Evolutionary conservation across 1,140 invertebrate species (phyloP), one percentile per base, ranked within the genome.

Genomic region (Propsilocerus akamusi): DNA sequence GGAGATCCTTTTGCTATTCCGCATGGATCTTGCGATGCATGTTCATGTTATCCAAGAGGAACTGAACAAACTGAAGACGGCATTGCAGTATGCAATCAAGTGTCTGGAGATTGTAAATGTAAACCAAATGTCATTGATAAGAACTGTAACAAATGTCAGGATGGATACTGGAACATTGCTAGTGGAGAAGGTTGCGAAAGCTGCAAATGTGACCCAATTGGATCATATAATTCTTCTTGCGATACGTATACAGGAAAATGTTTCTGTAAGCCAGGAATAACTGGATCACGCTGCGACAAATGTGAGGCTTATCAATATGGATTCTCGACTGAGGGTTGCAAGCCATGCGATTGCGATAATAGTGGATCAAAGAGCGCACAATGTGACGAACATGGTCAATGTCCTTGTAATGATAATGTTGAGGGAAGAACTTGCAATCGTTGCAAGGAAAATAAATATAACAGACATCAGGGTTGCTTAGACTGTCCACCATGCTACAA

Each of bases 401-500:
- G 91, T 70, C 82, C 79, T 2, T 96, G 91, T 65, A 75, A 86
- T 46, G 78, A 86, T 47, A 94, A 94, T 61, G 90, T 95, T 1
- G 90, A 93, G 66, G 91, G 91, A 8, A 64, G 82, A 50, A 72
- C 76, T n/a, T 97, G 92, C 61, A 86, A 97, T 59, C 76, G 85
- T 24, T 97, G 92, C 62, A 90, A 90, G 65, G 88, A 94, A 59
- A 95, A 96, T 61, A 94, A 90, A 61, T 81, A 81, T 57, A 81
- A 90, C 60, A 72, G 87, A 25, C 81, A 89, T 55, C 75, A 76
- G 32, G 88, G 86, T 11, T 95, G 90, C 59, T 67, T 86, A 49
- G 83, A 94, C 59, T 97, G 93, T 67, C 89, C 90, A 0, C 73
- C 82, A 14, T 97, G 93, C 62, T 97, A 97, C 60, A 91, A 89